A percentile compares a stretch with the other conserved stretches of the same genome.
Conservation (phyloP, 1,140 invertebrate genomes). For the Nymphalis io region DNA sequence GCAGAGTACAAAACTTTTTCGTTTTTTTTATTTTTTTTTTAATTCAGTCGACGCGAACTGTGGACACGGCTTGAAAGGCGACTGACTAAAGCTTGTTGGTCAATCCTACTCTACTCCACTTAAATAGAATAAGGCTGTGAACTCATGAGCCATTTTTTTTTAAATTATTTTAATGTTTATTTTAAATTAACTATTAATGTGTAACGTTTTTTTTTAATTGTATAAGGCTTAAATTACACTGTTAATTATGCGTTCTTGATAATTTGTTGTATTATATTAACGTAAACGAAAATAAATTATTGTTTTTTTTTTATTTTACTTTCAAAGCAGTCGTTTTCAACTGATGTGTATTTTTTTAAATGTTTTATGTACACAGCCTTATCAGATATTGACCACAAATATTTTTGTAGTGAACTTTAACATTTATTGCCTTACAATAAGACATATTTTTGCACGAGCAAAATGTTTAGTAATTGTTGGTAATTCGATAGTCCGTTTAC, state of each 20-base stretch:
- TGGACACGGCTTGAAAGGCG: slow-evolving; percentile 13
- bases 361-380: neutral
- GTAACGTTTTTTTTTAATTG: too few species aligned
- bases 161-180: neutral
- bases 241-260: too few species aligned
- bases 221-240: too few species aligned
- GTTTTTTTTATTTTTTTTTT: neutral
- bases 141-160: neutral
- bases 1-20: neutral
- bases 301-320: too few species aligned
- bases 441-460: neutral
- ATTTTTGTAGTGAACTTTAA: neutral
- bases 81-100: slow-evolving; percentile 9
- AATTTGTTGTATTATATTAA: too few species aligned
- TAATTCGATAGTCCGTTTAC: slow-evolving; percentile 5
- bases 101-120: slow-evolving; percentile 5
- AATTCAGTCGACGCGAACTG: neutral
- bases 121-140: neutral
- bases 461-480: neutral
- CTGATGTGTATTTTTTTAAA: neutral
- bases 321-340: too few species aligned
- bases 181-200: too few species aligned
- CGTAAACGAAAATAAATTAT: too few species aligned
- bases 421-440: neutral
- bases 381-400: neutral